A percentile compares a stretch with the other conserved stretches of the same genome.
These are phyloP conservation scores for Helostoma temminkii DNA, from an alignment of 2,797 vertebrate genomes.

Conservation along the genomic window DNA sequence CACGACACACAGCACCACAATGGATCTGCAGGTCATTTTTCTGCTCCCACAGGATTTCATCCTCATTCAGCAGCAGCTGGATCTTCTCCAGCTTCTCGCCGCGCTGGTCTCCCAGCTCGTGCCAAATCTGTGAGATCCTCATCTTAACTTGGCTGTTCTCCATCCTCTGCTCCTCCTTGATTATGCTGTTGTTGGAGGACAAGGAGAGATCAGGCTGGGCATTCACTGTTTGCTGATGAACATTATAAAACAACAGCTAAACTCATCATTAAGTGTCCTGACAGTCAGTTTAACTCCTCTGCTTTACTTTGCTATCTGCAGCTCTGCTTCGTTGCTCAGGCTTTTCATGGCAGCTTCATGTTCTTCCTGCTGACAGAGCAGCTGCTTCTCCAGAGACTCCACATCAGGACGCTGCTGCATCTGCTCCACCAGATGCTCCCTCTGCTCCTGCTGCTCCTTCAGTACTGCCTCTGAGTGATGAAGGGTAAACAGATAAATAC, in stretches of 20 bases:
- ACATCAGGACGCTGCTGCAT: neutral
- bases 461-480: conserved; percentile 1
- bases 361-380: rapidly evolving
- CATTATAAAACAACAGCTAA: too few relatives aligned
- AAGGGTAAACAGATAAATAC: neutral
- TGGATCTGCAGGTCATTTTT: rapidly evolving
- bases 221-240: neutral
- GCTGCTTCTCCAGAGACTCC: conserved; percentile 1
- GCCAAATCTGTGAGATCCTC: rapidly evolving
- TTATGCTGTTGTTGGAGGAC: neutral
- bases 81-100: neutral
- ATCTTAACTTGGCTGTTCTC: rapidly evolving
- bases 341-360: rapidly evolving
- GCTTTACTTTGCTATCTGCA: neutral
- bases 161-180: rapidly evolving
- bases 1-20: neutral
- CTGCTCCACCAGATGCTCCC: conserved; percentile 1
- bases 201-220: neutral
- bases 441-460: conserved; percentile 3
- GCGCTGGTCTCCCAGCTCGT: conserved; percentile 1
- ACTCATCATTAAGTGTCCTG: too few relatives aligned
- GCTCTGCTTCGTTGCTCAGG: rapidly evolving
- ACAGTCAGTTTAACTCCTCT: neutral
- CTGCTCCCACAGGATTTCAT: neutral
- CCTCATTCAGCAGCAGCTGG: neutral